These are phyloP conservation scores for Orientallactaga bullata DNA, from an alignment of 2,113 vertebrate genomes.

Conservation along the genomic window DNA sequence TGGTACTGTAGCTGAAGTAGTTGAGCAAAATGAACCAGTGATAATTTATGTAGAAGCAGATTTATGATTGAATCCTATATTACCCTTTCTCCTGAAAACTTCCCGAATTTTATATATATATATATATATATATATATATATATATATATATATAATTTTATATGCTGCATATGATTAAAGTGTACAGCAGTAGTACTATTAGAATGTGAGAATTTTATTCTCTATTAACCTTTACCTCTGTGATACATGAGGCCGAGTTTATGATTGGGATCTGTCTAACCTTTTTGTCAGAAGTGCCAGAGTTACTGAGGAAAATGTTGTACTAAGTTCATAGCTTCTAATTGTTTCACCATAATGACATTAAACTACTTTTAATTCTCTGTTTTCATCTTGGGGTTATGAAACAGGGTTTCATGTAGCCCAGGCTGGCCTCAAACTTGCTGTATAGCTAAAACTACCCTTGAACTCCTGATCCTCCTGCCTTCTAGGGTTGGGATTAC, in stretches of 20 bases:
- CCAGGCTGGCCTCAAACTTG: too few species aligned
- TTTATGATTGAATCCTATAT: not conserved
- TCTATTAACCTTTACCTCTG: not conserved
- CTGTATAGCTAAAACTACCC: too few species aligned
- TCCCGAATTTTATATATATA: not conserved
- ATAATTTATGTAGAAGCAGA: slow-evolving; percentile 26
- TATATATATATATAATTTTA: too few species aligned
- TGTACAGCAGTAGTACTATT: not conserved
- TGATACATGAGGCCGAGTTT: slow-evolving; percentile 5
- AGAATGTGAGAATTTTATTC: slow-evolving; percentile 28
- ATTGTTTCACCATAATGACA: not conserved
- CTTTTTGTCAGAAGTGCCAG: slow-evolving; percentile 66
- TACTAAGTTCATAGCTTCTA: too few species aligned
- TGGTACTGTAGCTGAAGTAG: not conserved
- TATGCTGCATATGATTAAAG: not conserved
- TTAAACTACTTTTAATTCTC: slow-evolving; percentile 76
- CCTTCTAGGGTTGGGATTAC: too few species aligned
- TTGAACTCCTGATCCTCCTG: too few species aligned
- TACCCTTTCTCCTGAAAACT: not conserved
- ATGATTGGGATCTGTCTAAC: slow-evolving; percentile 8
- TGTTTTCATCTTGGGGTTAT: slow-evolving; percentile 63
- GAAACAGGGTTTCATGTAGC: not conserved
- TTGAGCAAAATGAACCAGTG: not conserved
- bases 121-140: too few species aligned
- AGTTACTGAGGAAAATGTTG: too few species aligned